Evolutionary conservation across 2,113 vertebrate species (phyloP).

Genomic region (Microtus ochrogaster): DNA sequence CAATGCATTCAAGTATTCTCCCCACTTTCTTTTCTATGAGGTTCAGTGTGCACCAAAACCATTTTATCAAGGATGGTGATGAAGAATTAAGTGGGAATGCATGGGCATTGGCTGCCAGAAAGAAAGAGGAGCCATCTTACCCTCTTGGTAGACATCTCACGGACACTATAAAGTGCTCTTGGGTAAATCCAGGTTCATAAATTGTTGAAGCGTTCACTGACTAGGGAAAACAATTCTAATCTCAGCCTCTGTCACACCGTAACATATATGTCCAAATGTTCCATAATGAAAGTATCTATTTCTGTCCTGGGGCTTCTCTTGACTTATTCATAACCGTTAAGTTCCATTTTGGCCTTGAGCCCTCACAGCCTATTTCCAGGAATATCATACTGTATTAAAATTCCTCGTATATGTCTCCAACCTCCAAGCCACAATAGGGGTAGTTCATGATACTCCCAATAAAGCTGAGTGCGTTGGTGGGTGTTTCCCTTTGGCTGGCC

Average conservation of each 20-base stretch:
- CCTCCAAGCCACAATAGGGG: neutral
- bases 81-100: neutral
- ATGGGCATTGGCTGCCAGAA: neutral
- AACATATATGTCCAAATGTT: neutral
- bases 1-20: too few relatives aligned
- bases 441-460: neutral
- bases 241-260: neutral
- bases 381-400: neutral
- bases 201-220: neutral
- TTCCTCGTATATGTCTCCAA: neutral
- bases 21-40: too few relatives aligned
- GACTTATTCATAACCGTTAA: neutral
- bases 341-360: neutral
- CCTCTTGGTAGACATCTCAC: neutral
- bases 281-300: neutral
- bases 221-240: neutral
- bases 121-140: neutral
- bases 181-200: neutral
- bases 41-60: too few relatives aligned
- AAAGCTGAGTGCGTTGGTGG: neutral
- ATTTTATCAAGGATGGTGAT: neutral
- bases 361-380: neutral
- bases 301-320: neutral
- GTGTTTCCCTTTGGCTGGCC: neutral
- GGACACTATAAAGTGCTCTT: neutral